A percentile compares a stretch with the other conserved stretches of the same genome.
Conservation (phyloP, 2,113 vertebrate genomes). For the Nicator chloris region DNA sequence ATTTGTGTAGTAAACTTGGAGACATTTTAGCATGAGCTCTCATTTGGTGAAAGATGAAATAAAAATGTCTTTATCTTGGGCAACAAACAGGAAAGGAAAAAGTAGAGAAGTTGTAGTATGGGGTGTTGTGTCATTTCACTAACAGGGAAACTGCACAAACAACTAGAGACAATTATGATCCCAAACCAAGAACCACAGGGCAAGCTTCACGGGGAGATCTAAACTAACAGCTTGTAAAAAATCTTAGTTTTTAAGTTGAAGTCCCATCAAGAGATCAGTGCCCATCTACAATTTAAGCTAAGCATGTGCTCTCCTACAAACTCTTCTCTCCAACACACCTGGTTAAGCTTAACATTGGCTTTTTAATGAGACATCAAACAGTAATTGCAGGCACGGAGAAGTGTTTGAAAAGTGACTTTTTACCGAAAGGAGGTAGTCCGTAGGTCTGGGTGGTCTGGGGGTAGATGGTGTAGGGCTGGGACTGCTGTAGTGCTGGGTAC, state of each 20-base stretch:
- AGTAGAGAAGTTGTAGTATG: neutral
- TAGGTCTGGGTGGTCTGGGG: conserved; percentile 91
- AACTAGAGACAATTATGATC: neutral
- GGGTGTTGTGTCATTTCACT: neutral
- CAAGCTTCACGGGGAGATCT: neutral
- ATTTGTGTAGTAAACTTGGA: neutral
- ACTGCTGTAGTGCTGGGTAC: conserved; percentile 86
- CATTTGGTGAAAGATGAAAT: neutral
- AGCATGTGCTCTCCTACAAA: neutral
- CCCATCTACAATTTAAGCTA: neutral
- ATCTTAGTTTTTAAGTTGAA: neutral
- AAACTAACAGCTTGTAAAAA: neutral
- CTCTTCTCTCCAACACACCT: neutral
- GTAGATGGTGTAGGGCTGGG: conserved; percentile 88
- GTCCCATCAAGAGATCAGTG: neutral
- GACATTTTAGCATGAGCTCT: neutral
- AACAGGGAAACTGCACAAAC: neutral
- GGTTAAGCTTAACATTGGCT: neutral
- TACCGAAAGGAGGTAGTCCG: conserved; percentile 97
- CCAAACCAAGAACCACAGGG: neutral
- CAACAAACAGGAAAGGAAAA: neutral
- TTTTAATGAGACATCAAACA: neutral
- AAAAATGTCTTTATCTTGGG: neutral
- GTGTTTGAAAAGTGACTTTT: conserved; percentile 39
- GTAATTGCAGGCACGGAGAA: neutral